These are phyloP conservation scores for Idris sp. DNA, from an alignment of 1,140 invertebrate species.

Conservation along the genomic window DNA sequence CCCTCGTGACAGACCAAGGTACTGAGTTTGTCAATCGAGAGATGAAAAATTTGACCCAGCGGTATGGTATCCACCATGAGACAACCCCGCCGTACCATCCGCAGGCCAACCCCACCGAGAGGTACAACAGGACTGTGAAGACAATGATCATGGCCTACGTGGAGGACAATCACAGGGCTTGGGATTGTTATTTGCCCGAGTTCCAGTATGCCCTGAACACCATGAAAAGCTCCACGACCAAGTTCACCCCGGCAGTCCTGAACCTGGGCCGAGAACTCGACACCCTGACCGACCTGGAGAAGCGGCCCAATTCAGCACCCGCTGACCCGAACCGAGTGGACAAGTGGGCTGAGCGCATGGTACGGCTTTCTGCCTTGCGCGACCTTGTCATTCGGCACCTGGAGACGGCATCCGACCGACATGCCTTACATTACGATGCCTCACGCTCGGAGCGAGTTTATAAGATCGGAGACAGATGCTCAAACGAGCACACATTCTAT, in stretches of 20 bases:
- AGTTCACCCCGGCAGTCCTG: background rate
- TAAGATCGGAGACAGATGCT: background rate
- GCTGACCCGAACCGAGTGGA: background rate
- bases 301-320: background rate
- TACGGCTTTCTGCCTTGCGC: background rate
- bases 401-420: background rate
- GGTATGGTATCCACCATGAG: conserved; percentile 39
- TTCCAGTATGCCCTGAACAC: conserved; percentile 73
- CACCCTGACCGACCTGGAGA: background rate
- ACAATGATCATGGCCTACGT: conserved; percentile 68
- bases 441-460: background rate
- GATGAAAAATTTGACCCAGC: background rate
- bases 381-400: background rate
- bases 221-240: conserved; percentile 19
- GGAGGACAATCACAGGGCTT: conserved; percentile 68
- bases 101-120: conserved; percentile 71
- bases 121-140: conserved; percentile 71
- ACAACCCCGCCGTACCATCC: conserved; percentile 71
- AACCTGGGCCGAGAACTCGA: conserved; percentile 2
- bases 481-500: background rate
- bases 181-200: conserved; percentile 66
- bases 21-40: conserved; percentile 1
- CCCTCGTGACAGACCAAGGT: background rate
- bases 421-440: background rate
- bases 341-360: background rate